Base-by-base conservation (phyloP, 2,113 vertebrate genomes). In the Hucho hucho region DNA sequence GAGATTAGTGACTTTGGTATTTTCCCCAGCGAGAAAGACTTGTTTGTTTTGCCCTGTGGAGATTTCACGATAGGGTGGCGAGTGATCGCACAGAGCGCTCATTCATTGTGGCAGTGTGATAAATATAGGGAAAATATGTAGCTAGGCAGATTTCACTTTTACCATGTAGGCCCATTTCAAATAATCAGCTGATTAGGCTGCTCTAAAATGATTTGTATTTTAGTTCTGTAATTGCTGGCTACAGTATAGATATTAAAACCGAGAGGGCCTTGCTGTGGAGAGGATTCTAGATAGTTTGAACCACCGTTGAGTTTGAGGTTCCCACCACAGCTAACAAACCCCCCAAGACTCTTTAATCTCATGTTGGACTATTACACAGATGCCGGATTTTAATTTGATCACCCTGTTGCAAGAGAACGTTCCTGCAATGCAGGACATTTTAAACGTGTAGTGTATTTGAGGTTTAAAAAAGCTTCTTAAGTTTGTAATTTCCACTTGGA, bases 1-100 rank as follows among this genome's bases (percentile, higher is more conserved):
- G 73, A 76, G 53, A 75, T 78, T 26, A 49, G 32, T 26, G 65
- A 37, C 64, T 72, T 67, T 69, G 66, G 75, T 4, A 65, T 63
- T 63, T 28, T 64, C 18, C 64, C 58, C 59, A 24, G 69, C 46
- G 20, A 75, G 49, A 64, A 28, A 63, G n/a, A 32, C 69, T 43
- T 43, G 63, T 70, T 64, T 61, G 18, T 61, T n/a, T 61, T 43
- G 9, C 9, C 37, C 37, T 12, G 9, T 43, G 7, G 9, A 43
- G n/a, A 24, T 61, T 22, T 22, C 6, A n/a, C n/a, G 58, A 24
- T 61, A 61, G n/a, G 16, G 2, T 2, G 14, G 14, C 1, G 49
- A 5, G 0, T 14, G 12, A 61, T 16, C 16, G 9, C 20, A 61
- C 58, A 22, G n/a, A n/a, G n/a, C 7, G 20, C 18, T 61, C 58